These are phyloP conservation scores for Blennius ocellaris DNA, from an alignment of 2,113 vertebrate genomes.

Conservation along the genomic window DNA sequence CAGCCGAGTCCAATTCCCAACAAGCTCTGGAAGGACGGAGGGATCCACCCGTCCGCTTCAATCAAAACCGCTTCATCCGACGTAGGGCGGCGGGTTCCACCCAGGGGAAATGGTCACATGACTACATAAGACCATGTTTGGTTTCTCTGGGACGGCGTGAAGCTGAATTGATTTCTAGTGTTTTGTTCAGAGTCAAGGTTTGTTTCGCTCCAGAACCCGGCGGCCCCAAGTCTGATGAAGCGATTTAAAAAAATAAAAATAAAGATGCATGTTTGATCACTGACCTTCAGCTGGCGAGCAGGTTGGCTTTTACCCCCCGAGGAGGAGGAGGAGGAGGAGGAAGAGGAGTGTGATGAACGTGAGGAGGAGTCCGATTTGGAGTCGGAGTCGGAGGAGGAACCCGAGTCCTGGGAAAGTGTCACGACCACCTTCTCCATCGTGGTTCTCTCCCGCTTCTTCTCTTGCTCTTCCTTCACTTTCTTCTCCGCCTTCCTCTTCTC, in stretches of 20 bases:
- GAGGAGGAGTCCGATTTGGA: conserved; percentile 79
- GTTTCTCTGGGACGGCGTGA: too few relatives aligned
- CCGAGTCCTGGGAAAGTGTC: conserved; percentile 53
- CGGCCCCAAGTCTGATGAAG: too few relatives aligned
- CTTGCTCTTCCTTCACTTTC: conserved; percentile 18
- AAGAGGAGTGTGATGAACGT: conserved; percentile 61
- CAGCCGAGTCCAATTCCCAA: not conserved
- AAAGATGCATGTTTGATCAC: conserved; percentile 43
- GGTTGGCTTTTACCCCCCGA: conserved; percentile 54
- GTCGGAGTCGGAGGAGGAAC: conserved; percentile 83
- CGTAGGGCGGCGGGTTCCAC: too few relatives aligned
- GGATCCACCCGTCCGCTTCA: too few relatives aligned
- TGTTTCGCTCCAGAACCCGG: too few relatives aligned
- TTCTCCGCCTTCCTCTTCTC: conserved; percentile 33
- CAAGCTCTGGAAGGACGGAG: not conserved
- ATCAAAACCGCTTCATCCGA: too few relatives aligned
- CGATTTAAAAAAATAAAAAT: too few relatives aligned
- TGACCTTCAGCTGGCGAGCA: conserved; percentile 76
- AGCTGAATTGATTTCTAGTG: too few relatives aligned
- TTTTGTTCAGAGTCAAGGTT: too few relatives aligned
- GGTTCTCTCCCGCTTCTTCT: conserved; percentile 20
- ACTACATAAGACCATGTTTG: too few relatives aligned
- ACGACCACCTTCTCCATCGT: conserved; percentile 26
- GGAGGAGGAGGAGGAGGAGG: conserved; percentile 65
- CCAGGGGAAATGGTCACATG: too few relatives aligned